Evolutionary conservation across 2,797 vertebrate species (phyloP), one percentile per base, ranked within the genome.

Genomic region (Mionectes olivaceus): DNA sequence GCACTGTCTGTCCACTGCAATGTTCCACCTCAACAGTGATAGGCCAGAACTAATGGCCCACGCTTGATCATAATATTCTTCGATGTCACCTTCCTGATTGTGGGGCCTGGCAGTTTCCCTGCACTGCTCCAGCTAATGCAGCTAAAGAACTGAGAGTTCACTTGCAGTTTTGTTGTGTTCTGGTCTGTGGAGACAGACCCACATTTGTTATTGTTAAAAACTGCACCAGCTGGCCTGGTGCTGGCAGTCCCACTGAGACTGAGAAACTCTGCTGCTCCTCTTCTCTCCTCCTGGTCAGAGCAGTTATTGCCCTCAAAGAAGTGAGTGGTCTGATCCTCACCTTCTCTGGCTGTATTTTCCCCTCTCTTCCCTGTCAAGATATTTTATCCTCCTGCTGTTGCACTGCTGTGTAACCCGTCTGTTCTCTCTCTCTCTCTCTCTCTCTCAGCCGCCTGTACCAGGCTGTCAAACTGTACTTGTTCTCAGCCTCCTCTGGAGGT

Each of bases 401-500:
- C 68, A 37, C 46, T 60, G 50, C 77, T 57, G 39, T 37, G 13
- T 81, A 80, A 77, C 32, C 63, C 1, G 3, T 46, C 53, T 90
- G n/a, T 64, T 80, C 61, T 28, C 41, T 14, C 44, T 49, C 60
- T 18, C 60, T 18, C n/a, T n/a, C n/a, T n/a, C 33, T 56, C n/a
- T 86, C 82, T 35, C 92, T 15, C 70, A 99, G 99, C 92, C 98
- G 98, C 35, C 97, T 99, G 60, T 97, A 98, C 90, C 99, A 99
- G 97, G 98, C 99, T 97, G 97, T 97, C 97, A 99, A 99, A 96
- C 76, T 99, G 69, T 99, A 98, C 96, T 94, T 99, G 81, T 99
- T 97, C 84, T 93, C 98, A 47, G 97, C 98, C 11, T 98, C 94
- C 41, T 98, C 98, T 84, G 98, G 98, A 50, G 93, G 98, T 27